Base-by-base conservation (phyloP, 2,888 invertebrate genomes). In the Horisme vitalbata region DNA sequence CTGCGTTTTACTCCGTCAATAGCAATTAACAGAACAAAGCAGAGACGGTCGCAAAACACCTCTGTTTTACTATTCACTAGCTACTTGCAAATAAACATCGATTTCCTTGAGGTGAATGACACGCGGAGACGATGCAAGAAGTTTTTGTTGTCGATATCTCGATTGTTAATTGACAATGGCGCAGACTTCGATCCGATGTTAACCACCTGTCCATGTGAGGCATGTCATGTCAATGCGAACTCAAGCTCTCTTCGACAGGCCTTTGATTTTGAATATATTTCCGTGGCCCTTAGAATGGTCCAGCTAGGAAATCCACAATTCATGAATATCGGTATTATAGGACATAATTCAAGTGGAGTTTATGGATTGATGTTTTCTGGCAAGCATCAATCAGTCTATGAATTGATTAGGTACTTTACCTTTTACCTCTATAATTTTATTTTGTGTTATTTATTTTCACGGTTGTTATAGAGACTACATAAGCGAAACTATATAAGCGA, bases 21-120 rank as follows among this genome's bases (percentile, higher is more conserved):
- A n/a, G 35, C 20, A 49, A 49, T 49, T 49, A 49, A 43, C 11
- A 44, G 41, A 51, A 56, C 55, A 58, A 54, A 56, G 50, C 60
- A 59, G 36, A 59, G 47, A 57, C 52, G 41, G 35, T 50, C 44
- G 48, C 57, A 59, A 59, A 60, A 61, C 47, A 56, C 50, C 34
- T 52, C 60, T 58, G 55, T 51, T 45, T 55, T 38, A 18, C 18
- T 18, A 15, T 3, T 3, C 41, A 41, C 21, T 21, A 31, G 26
- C 9, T 35, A 41, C 27, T 49, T 44, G 49, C 35, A 31, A 49
- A 49, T 75, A 74, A 78, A 75, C 71, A 76, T 61, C 60, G 68
- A 72, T 76, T 80, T 76, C 71, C 56, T 54, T 68, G 68, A 60
- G 81, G 79, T 82, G 74, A 82, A 79, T 64, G 81, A 78, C 79